Evolutionary conservation across 2,797 vertebrate genomes (phyloP).

Genomic region (Tapirus indicus): DNA sequence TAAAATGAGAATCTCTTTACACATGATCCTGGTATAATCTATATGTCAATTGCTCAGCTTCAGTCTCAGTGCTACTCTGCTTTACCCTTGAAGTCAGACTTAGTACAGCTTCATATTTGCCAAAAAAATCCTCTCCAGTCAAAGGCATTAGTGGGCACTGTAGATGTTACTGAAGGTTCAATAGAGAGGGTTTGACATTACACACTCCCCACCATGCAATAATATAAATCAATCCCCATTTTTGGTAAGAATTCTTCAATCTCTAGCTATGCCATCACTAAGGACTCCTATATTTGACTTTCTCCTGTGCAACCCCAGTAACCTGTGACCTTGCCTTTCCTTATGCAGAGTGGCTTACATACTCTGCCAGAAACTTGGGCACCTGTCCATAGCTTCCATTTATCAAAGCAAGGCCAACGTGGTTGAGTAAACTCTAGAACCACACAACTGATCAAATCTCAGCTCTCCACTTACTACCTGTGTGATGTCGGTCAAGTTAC

Average conservation of each 20-base stretch:
- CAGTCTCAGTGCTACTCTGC: neutral
- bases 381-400: neutral
- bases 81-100: neutral
- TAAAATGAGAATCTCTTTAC: neutral
- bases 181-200: neutral
- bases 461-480: neutral
- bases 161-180: neutral
- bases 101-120: neutral
- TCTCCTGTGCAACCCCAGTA: neutral
- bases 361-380: neutral
- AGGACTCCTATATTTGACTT: neutral
- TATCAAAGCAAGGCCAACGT: neutral
- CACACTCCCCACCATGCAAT: neutral
- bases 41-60: neutral
- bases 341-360: neutral
- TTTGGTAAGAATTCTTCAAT: neutral
- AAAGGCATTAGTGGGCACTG: neutral
- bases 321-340: neutral
- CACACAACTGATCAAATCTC: neutral
- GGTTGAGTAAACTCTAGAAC: neutral
- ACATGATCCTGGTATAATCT: neutral
- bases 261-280: neutral
- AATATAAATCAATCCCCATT: neutral
- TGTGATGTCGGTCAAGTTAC: neutral
- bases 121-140: neutral